phyloP scores from a whole-genome alignment of 2,113 vertebrate species.

The Indicator indicator region DNA sequence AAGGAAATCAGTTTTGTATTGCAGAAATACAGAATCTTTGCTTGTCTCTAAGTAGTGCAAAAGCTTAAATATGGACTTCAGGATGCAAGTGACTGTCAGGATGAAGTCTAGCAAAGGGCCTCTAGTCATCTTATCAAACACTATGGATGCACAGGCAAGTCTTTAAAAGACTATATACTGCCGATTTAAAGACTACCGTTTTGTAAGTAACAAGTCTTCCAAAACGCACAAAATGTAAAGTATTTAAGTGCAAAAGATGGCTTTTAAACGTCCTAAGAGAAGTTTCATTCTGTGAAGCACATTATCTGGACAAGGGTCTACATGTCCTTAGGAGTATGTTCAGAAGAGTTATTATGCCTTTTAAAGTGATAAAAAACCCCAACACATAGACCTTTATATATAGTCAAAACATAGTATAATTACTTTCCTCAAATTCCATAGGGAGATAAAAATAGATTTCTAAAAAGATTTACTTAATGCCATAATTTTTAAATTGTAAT shows the following conservation, averaged over 20 bases:
- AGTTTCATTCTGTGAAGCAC: not conserved
- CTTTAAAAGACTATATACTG: not conserved
- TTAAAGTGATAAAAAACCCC: not conserved
- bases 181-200: not conserved
- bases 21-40: not conserved
- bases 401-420: not conserved
- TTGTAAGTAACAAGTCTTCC: not conserved
- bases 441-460: not conserved
- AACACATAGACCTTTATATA: fast-evolving
- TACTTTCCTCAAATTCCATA: not conserved
- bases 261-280: not conserved
- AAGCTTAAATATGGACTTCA: not conserved
- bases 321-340: not conserved
- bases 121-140: not conserved
- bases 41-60: not conserved
- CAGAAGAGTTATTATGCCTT: not conserved
- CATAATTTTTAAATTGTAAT: not conserved
- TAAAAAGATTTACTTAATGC: not conserved
- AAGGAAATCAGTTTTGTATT: not conserved
- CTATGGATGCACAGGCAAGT: not conserved
- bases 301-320: not conserved
- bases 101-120: not conserved
- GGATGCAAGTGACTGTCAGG: not conserved
- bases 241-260: not conserved
- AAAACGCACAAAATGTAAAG: not conserved